Evolutionary conservation across 2,797 vertebrate genomes (phyloP).

Genomic region (Silurus lanzhouensis): DNA sequence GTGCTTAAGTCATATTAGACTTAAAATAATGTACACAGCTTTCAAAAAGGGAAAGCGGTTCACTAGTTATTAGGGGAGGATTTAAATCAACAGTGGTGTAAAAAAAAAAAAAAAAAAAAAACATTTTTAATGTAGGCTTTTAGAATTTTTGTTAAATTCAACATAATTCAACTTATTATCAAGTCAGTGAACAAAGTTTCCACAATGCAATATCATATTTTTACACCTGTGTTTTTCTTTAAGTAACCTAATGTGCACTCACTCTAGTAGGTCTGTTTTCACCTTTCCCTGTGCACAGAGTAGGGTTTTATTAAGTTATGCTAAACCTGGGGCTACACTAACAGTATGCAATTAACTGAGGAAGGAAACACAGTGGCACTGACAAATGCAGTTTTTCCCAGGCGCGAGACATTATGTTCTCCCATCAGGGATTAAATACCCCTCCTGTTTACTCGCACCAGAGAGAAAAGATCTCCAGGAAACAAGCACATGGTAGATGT

Average conservation of each 20-base stretch:
- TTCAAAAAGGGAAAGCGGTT: background rate
- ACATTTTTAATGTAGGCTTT: background rate
- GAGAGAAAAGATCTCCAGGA: conserved; percentile 52
- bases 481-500: conserved; percentile 63
- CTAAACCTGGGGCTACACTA: conserved; percentile 71
- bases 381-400: conserved; percentile 80
- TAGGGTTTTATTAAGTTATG: conserved; percentile 59
- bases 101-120: too few species aligned
- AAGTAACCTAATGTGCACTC: background rate
- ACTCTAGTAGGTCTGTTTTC: background rate
- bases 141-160: background rate
- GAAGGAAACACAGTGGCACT: conserved; percentile 74
- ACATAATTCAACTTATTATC: background rate
- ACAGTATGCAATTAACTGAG: conserved; percentile 72
- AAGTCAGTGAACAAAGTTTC: background rate
- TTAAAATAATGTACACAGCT: background rate
- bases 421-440: conserved; percentile 74
- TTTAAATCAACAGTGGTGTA: background rate
- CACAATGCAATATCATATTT: background rate
- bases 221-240: background rate
- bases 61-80: background rate
- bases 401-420: conserved; percentile 73
- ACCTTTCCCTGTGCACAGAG: conserved; percentile 44
- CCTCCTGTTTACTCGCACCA: conserved; percentile 71
- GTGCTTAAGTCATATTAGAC: background rate